Percentiles rank a stretch among this genome's conserved stretches.
phyloP scores from a whole-genome alignment of 2,113 vertebrate genomes.

The Monopterus albus region DNA sequence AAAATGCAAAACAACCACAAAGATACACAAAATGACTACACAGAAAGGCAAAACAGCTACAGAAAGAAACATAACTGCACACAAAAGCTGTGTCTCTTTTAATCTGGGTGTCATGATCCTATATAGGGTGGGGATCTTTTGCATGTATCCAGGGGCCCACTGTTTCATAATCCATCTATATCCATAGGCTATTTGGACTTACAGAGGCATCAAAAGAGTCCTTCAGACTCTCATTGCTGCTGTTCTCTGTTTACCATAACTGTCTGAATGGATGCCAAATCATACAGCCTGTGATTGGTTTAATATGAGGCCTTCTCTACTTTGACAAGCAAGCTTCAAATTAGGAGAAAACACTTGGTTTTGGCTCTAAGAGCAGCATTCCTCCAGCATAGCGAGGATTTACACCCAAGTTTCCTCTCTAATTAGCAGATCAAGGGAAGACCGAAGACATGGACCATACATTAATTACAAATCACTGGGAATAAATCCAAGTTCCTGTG shows the following conservation, averaged over 20 bases:
- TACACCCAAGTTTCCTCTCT: conserved; percentile 69
- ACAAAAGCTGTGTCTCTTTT: too few relatives aligned
- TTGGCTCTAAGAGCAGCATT: conserved; percentile 50
- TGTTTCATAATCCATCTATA: background rate
- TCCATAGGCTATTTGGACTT: too few relatives aligned
- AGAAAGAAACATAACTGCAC: background rate
- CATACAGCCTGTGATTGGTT: conserved; percentile 63
- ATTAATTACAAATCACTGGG: conserved; percentile 59
- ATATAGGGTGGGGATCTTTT: too few relatives aligned
- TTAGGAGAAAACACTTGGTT: conserved; percentile 64
- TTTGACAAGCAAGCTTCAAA: conserved; percentile 66
- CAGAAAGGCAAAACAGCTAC: background rate
- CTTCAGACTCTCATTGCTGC: conserved; percentile 13
- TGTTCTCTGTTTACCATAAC: conserved; percentile 52
- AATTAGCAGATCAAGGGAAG: conserved; percentile 70
- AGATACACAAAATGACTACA: background rate
- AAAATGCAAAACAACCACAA: background rate
- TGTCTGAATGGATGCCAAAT: conserved; percentile 63
- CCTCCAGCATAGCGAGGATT: conserved; percentile 56
- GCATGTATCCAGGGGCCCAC: background rate
- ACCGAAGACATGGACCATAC: conserved; percentile 33
- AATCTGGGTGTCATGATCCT: too few relatives aligned
- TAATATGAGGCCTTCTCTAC: conserved; percentile 61
- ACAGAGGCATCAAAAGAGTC: conserved; percentile 22
- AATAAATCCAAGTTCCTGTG: conserved; percentile 28